Evolutionary conservation across 1,140 invertebrate genomes (phyloP).

Genomic region (Pseudomyrmex sp.): DNA sequence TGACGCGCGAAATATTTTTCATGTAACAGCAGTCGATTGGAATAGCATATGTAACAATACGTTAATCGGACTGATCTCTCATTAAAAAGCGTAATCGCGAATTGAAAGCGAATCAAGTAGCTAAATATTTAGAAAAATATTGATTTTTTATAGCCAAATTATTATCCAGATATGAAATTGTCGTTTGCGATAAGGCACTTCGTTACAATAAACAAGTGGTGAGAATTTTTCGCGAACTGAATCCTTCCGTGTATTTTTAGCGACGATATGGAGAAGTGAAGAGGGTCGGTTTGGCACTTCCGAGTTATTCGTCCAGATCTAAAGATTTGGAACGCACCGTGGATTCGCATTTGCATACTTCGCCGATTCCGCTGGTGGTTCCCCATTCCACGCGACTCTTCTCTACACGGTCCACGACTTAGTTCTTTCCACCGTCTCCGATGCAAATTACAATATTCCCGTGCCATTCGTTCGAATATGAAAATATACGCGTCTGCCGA

Average conservation of each 20-base stretch:
- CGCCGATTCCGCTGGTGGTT: conserved; percentile 75
- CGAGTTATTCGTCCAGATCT: conserved; percentile 70
- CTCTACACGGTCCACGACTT: conserved; percentile 74
- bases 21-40: not conserved
- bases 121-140: not conserved
- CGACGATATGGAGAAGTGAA: conserved; percentile 43
- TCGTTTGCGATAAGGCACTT: conserved; percentile 14
- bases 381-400: conserved; percentile 43
- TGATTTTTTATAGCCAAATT: not conserved
- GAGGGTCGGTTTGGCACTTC: conserved; percentile 52
- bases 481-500: conserved; percentile 83
- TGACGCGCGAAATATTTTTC: not conserved
- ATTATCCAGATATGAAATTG: not conserved
- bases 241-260: conserved; percentile 53
- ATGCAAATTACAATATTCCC: conserved; percentile 86
- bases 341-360: conserved; percentile 81
- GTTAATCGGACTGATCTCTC: too few relatives aligned
- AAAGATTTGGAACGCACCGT: conserved; percentile 72
- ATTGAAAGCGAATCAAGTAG: not conserved
- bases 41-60: too few relatives aligned
- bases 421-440: conserved; percentile 81
- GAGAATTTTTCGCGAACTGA: conserved; percentile 29
- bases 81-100: not conserved
- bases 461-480: conserved; percentile 80
- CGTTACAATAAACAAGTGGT: not conserved